Evolutionary conservation across 2,888 invertebrate species (phyloP).

Genomic region (Bellardia pandia): DNA sequence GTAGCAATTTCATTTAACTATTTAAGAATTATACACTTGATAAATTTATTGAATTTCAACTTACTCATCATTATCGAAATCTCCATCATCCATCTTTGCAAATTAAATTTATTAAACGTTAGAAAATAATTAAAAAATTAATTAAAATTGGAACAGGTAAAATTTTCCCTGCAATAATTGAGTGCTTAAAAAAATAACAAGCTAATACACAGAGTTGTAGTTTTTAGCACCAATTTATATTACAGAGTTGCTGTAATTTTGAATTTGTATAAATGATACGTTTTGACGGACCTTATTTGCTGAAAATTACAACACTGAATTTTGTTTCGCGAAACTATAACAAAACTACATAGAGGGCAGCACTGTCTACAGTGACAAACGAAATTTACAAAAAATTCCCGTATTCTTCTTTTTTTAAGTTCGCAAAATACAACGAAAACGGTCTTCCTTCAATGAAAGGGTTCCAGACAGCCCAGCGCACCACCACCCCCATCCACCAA

Average conservation of each 20-base stretch:
- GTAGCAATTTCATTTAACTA: not conserved
- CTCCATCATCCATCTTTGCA: constrained; percentile 92
- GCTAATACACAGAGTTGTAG: constrained; percentile 15
- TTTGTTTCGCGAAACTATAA: no score
- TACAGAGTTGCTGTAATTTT: not conserved
- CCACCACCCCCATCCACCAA: no score
- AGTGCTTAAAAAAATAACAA: constrained; percentile 11
- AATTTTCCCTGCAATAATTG: not conserved
- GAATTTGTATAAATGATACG: no score
- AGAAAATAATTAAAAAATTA: not conserved
- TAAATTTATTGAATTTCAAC: constrained; percentile 79
- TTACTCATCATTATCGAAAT: constrained; percentile 93
- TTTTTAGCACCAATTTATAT: not conserved
- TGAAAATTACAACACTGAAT: not conserved
- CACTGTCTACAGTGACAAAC: no score
- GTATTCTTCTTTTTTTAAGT: no score
- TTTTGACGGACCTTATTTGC: no score
- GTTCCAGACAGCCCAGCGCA: no score
- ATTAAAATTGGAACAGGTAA: not conserved
- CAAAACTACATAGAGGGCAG: no score
- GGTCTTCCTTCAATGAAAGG: no score
- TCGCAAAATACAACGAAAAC: no score
- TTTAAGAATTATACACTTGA: not conserved
- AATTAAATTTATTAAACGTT: constrained; percentile 15
- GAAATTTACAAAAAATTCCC: no score